A percentile compares a stretch with the other conserved stretches of the same genome.
phyloP scores from a whole-genome alignment of 1,140 invertebrate genomes.

The Plectrocnemia conspersa region DNA sequence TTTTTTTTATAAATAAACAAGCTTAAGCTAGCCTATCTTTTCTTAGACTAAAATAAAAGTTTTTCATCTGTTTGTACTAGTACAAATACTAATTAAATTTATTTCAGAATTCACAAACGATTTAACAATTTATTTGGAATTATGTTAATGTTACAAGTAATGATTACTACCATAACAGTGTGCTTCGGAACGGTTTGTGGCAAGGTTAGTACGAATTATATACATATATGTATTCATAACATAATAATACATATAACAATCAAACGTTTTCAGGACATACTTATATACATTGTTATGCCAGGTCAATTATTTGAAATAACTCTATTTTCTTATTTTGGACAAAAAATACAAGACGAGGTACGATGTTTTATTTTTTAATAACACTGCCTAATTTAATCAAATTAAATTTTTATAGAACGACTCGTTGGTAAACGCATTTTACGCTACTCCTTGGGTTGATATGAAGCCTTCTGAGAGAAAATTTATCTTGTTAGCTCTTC shows the following conservation, averaged over 20 bases:
- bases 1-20: no score
- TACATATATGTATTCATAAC: neutral
- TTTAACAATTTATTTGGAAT: no score
- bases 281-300: slow-evolving; percentile 3
- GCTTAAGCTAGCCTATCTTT: no score
- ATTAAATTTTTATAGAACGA: slow-evolving; percentile 11
- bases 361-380: neutral
- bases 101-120: no score
- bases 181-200: no score
- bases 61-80: no score
- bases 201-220: no score
- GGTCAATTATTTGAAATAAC: slow-evolving; percentile 5
- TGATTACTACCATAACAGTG: no score
- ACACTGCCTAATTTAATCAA: neutral
- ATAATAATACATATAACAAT: neutral
- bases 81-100: no score
- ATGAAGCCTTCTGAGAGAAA: slow-evolving; percentile 12
- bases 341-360: slow-evolving; percentile 10
- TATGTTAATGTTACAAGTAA: no score
- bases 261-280: slow-evolving; percentile 6
- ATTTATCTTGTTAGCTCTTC: slow-evolving; percentile 9
- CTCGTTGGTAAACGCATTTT: slow-evolving; percentile 14
- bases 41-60: no score
- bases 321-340: slow-evolving; percentile 2
- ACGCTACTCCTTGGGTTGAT: slow-evolving; percentile 9